phyloP scores from a whole-genome alignment of 2,113 vertebrate species.

The Marmota flaviventris region DNA sequence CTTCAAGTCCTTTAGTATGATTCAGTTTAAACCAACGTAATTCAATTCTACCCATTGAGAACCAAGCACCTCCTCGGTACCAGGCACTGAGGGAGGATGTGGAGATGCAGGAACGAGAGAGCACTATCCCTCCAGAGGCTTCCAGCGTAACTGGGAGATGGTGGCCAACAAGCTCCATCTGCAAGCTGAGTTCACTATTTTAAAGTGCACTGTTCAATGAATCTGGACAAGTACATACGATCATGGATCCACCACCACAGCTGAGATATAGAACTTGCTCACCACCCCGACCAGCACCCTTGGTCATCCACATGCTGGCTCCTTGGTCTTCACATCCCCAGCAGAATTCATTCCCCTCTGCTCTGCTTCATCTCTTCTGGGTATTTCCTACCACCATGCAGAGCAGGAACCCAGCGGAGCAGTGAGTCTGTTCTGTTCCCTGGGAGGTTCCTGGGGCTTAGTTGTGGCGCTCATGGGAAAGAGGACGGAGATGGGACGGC shows the following conservation, averaged over 20 bases:
- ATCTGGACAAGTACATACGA: background rate
- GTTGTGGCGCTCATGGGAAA: background rate
- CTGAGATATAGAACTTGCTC: background rate
- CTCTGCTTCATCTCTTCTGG: background rate
- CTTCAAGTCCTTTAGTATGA: background rate
- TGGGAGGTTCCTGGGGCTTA: background rate
- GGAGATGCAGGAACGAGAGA: too few species aligned
- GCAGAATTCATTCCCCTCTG: background rate
- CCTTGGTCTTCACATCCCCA: background rate
- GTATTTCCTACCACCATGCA: background rate
- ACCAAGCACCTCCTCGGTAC: background rate
- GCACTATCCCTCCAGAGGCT: accelerated
- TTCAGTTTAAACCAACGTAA: background rate
- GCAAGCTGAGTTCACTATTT: background rate
- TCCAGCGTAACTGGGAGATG: accelerated
- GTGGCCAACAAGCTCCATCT: accelerated
- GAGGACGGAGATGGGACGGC: background rate
- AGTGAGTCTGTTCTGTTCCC: background rate
- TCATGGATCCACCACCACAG: accelerated
- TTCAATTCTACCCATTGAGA: too few species aligned
- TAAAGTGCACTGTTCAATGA: background rate
- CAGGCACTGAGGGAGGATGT: background rate
- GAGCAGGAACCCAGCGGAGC: background rate
- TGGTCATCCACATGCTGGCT: background rate
- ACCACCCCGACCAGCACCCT: background rate